These are phyloP conservation scores for Bradypodion ventrale DNA, from an alignment of 2,797 vertebrate species.

Conservation along the genomic window DNA sequence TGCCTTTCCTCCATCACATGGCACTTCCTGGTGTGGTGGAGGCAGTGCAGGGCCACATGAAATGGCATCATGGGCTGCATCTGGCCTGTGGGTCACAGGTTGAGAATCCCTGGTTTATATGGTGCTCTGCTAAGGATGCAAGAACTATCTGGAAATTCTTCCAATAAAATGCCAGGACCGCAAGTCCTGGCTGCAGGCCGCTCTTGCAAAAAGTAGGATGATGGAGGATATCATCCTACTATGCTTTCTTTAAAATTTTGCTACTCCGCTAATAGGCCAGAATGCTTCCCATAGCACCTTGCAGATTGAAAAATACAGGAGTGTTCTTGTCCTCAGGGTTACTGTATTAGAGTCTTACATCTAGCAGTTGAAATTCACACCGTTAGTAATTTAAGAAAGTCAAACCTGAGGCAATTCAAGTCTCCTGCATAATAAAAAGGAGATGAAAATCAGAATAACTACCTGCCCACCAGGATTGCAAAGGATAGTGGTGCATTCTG, in stretches of 20 bases:
- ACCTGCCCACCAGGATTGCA: conserved; percentile 65
- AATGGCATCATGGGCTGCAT: no score
- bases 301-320: no score
- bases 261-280: no score
- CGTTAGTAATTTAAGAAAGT: background rate
- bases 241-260: no score
- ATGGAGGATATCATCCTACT: background rate
- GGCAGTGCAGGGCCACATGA: no score
- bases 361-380: background rate
- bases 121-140: background rate
- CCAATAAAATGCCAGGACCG: background rate
- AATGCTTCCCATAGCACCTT: no score
- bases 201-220: background rate
- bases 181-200: background rate
- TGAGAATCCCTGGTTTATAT: background rate
- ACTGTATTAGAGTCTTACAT: background rate
- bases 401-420: background rate
- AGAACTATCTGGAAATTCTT: background rate
- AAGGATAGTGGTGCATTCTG: conserved; percentile 62
- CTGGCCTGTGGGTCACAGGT: no score
- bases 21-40: no score
- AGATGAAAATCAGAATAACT: conserved; percentile 33
- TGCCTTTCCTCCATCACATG: no score
- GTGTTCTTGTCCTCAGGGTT: no score
- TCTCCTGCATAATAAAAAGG: background rate